A percentile compares a stretch with the other conserved stretches of the same genome.
phyloP scores from a whole-genome alignment of 2,113 vertebrate species.

The Guaruba guarouba region DNA sequence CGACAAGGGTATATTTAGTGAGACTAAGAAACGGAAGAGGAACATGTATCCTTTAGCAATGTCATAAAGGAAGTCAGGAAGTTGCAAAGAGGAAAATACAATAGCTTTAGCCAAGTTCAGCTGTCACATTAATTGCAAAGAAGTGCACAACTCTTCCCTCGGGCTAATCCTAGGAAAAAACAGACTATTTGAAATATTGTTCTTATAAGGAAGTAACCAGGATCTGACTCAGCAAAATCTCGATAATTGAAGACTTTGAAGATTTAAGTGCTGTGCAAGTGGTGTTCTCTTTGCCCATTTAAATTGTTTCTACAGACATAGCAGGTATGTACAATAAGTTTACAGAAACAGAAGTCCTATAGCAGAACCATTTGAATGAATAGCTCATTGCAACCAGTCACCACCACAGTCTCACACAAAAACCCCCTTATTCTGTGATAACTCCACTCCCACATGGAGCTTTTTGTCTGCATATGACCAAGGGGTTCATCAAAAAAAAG shows the following conservation, averaged over 20 bases:
- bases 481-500: not conserved
- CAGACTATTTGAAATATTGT: not conserved
- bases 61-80: slow-evolving; percentile 8
- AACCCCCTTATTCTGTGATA: not conserved
- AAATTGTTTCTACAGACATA: not conserved
- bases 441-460: not conserved
- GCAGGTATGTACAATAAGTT: not conserved
- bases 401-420: not conserved
- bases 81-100: not conserved
- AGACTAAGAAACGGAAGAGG: not conserved
- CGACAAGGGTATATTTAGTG: not conserved
- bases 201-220: not conserved
- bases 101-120: not conserved
- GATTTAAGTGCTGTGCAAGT: not conserved
- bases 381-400: not conserved
- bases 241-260: not conserved
- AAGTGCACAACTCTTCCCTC: not conserved
- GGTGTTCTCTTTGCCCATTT: not conserved
- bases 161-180: not conserved
- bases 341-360: not conserved
- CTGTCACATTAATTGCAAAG: not conserved
- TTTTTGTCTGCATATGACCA: not conserved
- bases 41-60: not conserved
- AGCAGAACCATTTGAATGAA: not conserved
- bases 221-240: not conserved